Evolutionary conservation across 1,140 invertebrate genomes (phyloP).

Genomic region (Caenorhabditis briggsae): DNA sequence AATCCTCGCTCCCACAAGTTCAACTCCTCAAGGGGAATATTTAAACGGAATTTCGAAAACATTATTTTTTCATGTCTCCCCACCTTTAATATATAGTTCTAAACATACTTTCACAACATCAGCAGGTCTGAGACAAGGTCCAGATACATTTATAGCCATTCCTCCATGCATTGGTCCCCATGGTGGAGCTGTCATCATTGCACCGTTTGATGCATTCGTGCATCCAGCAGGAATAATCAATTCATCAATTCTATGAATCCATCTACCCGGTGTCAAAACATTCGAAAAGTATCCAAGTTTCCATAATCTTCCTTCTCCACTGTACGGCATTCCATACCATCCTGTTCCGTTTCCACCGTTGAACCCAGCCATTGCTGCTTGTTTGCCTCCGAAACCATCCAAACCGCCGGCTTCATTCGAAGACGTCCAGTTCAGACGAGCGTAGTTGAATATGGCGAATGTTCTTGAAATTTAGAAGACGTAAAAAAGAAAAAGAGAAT

Average conservation of each 20-base stretch:
- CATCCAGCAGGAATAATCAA: conserved; percentile 91
- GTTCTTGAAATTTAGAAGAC: conserved; percentile 80
- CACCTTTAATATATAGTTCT: neutral
- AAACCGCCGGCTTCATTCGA: conserved; percentile 81
- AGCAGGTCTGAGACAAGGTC: conserved; percentile 84
- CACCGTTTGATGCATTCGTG: conserved; percentile 76
- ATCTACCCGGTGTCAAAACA: conserved; percentile 84
- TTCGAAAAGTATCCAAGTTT: conserved; percentile 67
- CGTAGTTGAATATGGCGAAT: conserved; percentile 94
- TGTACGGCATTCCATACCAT: conserved; percentile 81
- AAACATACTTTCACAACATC: conserved; percentile 61
- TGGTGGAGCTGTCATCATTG: conserved; percentile 83
- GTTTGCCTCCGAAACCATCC: conserved; percentile 82
- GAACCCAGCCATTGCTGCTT: conserved; percentile 84
- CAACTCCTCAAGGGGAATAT: too few relatives aligned
- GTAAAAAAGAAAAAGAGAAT: neutral
- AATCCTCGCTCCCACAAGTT: too few relatives aligned
- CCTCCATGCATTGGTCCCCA: conserved; percentile 94
- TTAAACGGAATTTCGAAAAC: too few relatives aligned
- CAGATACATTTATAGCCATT: conserved; percentile 92
- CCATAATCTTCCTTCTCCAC: conserved; percentile 65
- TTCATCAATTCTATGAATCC: conserved; percentile 94
- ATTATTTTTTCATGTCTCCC: too few relatives aligned
- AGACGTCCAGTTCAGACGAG: conserved; percentile 88
- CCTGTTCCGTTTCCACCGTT: conserved; percentile 94